Evolutionary conservation across 2,113 vertebrate genomes (phyloP).

Genomic region (Chaetorhynchus papuensis): DNA sequence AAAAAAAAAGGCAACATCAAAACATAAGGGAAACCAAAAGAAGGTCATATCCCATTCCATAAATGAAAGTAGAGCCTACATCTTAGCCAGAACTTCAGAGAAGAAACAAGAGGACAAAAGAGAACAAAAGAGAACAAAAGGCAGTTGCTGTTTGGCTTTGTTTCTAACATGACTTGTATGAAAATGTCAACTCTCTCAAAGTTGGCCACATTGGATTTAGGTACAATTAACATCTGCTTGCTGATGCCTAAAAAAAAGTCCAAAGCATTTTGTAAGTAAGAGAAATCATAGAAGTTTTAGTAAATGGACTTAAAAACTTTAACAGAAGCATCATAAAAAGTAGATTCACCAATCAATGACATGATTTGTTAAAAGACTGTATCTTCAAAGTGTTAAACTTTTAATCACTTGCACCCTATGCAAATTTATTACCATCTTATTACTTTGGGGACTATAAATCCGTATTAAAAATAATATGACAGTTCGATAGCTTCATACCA

Average conservation of each 20-base stretch:
- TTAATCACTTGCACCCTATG: neutral
- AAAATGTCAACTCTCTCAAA: neutral
- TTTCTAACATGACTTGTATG: neutral
- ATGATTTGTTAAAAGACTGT: neutral
- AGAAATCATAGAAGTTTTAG: neutral
- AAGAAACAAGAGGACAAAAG: neutral
- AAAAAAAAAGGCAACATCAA: neutral
- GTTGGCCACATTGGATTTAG: neutral
- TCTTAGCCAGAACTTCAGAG: neutral
- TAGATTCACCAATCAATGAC: neutral
- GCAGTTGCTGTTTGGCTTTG: neutral
- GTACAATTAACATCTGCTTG: neutral
- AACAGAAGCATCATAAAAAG: neutral
- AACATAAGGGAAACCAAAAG: neutral
- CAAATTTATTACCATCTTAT: neutral
- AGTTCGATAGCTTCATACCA: constrained; percentile 54
- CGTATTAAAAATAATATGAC: neutral
- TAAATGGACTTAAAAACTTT: neutral
- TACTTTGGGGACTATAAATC: neutral
- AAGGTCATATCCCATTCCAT: neutral
- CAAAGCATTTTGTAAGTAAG: neutral
- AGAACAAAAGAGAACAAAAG: neutral
- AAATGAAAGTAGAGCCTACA: neutral
- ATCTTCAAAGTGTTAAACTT: neutral
- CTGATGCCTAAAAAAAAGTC: neutral